phyloP scores from a whole-genome alignment of 2,797 vertebrate genomes.

The Pagetopsis macropterus region DNA sequence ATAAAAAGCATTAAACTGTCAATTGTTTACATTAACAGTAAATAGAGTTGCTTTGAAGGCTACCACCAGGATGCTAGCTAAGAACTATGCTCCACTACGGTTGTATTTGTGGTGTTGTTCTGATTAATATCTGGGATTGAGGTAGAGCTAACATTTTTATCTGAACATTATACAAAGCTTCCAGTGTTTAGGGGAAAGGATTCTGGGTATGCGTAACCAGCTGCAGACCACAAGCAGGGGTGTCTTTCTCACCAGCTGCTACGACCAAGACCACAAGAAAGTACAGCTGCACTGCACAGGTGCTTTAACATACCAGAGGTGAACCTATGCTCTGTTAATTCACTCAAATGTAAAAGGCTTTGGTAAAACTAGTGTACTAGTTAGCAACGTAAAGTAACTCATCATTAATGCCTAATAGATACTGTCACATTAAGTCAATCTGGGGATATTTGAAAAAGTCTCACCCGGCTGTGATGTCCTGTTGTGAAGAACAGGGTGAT shows the following conservation, averaged over 20 bases:
- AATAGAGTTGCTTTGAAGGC: background rate
- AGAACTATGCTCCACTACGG: background rate
- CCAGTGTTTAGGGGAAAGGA: slow-evolving; percentile 2
- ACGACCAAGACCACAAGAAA: slow-evolving; percentile 64
- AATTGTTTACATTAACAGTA: background rate
- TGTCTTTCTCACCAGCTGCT: slow-evolving; percentile 58
- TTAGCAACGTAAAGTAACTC: background rate
- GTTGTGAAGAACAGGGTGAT: slow-evolving; percentile 68
- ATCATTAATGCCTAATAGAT: background rate
- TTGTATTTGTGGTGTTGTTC: background rate
- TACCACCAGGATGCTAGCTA: background rate
- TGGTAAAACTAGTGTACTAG: background rate
- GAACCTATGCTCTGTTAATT: background rate
- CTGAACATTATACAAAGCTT: background rate
- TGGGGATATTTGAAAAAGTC: slow-evolving; percentile 30
- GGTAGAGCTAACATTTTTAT: slow-evolving; percentile 8
- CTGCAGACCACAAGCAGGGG: slow-evolving; percentile 48
- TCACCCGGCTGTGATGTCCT: slow-evolving; percentile 63
- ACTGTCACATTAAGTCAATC: background rate
- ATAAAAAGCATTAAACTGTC: background rate
- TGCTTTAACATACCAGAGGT: slow-evolving; percentile 10
- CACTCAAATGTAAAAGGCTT: background rate
- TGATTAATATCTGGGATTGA: background rate
- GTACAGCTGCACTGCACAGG: slow-evolving; percentile 41
- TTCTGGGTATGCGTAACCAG: slow-evolving; percentile 16